Conservation (phyloP, 1,140 invertebrate genomes). For the Gerris buenoi region DNA sequence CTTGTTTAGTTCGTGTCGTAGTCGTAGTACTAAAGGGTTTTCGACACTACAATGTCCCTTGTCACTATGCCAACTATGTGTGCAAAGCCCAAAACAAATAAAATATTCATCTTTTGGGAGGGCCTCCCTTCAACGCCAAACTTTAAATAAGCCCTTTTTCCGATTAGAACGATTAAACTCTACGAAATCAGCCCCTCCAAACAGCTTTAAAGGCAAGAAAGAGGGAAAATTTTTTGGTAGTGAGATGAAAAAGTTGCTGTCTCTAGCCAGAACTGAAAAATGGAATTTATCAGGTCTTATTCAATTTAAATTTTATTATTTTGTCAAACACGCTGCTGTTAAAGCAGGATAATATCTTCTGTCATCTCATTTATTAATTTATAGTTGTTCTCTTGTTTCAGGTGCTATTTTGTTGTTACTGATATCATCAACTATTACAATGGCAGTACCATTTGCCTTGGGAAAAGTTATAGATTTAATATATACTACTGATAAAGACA, state of each 20-base stretch:
- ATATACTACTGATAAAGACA: conserved; percentile 45
- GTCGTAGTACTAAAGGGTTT: neutral
- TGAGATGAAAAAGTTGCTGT: neutral
- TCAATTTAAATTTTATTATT: neutral
- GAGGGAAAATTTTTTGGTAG: neutral
- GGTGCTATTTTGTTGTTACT: conserved; percentile 66
- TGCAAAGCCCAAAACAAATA: neutral
- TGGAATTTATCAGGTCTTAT: neutral
- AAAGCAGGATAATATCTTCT: too few species aligned
- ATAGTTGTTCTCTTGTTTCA: conserved; percentile 35
- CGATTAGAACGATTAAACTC: neutral
- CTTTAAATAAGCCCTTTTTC: neutral
- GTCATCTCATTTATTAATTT: too few species aligned
- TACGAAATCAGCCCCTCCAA: neutral
- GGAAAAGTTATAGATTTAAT: conserved; percentile 86
- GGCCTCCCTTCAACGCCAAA: neutral
- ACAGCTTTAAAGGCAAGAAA: neutral
- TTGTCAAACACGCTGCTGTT: too few species aligned
- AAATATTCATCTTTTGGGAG: neutral
- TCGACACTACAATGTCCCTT: neutral
- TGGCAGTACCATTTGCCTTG: conserved; percentile 83
- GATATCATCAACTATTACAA: conserved; percentile 76
- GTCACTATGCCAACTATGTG: neutral
- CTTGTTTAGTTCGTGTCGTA: neutral
- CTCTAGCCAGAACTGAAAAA: neutral